A percentile compares a stretch with the other conserved stretches of the same genome.
phyloP scores from a whole-genome alignment of 2,888 invertebrate genomes.

The Pristionchus fissidentatus region DNA sequence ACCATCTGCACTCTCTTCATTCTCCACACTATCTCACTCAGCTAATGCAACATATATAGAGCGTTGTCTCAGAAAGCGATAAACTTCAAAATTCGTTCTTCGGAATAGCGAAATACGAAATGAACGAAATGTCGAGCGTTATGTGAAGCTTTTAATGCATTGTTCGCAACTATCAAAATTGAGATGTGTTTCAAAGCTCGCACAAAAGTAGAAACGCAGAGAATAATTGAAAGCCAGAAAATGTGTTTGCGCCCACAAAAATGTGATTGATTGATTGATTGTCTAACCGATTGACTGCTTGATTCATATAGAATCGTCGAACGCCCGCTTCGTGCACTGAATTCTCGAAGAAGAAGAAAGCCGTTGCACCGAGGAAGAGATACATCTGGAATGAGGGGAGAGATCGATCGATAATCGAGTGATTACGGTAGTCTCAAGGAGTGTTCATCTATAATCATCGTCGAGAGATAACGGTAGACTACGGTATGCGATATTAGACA shows the following conservation, averaged over 20 bases:
- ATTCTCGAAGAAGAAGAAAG: slow-evolving; percentile 66
- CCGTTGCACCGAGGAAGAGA: slow-evolving; percentile 67
- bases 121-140: no score
- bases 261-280: not conserved
- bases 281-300: slow-evolving; percentile 62
- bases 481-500: not conserved
- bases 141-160: no score
- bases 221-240: no score
- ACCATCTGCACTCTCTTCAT: not conserved
- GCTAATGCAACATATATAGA: not conserved
- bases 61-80: not conserved
- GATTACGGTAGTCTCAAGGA: no score
- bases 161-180: no score
- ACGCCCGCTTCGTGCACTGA: slow-evolving; percentile 60
- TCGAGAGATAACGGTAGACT: not conserved
- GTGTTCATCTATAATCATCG: no score
- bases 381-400: slow-evolving; percentile 56
- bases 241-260: no score
- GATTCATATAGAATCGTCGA: slow-evolving; percentile 63
- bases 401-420: no score
- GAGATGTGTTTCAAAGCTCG: no score
- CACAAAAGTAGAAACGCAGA: no score
- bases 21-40: not conserved
- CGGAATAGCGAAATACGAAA: no score
- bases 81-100: not conserved